Evolutionary conservation across 2,797 vertebrate genomes (phyloP), one percentile per base, ranked within the genome.

Genomic region (Tamandua tetradactyla): DNA sequence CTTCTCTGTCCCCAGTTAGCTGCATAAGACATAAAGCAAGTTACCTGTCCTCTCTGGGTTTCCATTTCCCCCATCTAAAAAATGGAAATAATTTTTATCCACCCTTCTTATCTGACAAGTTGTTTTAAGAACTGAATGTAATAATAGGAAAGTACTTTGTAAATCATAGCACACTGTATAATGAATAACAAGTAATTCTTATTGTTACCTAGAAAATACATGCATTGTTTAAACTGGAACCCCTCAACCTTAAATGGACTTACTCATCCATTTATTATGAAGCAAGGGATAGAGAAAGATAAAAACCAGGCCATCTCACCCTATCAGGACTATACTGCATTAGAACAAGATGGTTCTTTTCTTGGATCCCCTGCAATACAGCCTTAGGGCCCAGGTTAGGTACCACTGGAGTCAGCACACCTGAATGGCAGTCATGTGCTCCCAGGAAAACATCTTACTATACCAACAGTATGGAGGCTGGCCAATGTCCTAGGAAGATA

Each of bases 111-210:
- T 68, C 30, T 87, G 84, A 92, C 52, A 92, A 87, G 59, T 47
- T 94, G 59, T 92, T 95, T 92, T 83, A 87, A 95, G 88, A 95
- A 72, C n/a, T 25, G 15, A 79, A 94, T 61, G 61, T 12, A 71
- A 32, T 61, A 66, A 78, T 47, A 86, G 37, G 8, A 89, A 71
- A 78, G 25, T 79, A 40, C 18, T 59, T 61, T 92, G 11, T 85
- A 84, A 95, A 76, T 78, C 35, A 80, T 32, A 80, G 75, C 13
- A 82, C 8, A 61, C 62, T 40, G 17, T 49, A 47, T 68, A 83
- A 68, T 55, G 61, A 84, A 94, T 84, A 35, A 75, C 52, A 42
- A 87, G 22, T 61, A 89, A 81, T 20, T 89, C 88, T 49, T 92
- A 30, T 66, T 64, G 64, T 76, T 52, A 80, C 37, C 80, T 13